Conservation (phyloP, 2,888 invertebrate genomes). For the Lissocephala sabroskyi region DNA sequence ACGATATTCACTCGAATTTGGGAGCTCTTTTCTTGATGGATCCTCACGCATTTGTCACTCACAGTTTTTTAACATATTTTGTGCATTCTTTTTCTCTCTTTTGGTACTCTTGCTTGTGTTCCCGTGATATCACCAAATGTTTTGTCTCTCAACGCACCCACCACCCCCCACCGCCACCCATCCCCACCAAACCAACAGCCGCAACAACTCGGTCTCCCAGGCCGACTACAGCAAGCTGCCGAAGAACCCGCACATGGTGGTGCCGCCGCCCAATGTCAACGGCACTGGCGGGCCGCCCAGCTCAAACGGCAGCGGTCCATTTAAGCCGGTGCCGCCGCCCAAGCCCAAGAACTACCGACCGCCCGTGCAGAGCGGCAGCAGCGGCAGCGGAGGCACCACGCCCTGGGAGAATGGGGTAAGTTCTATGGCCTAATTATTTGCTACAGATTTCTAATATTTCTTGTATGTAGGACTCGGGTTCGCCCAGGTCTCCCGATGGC, state of each 20-base stretch:
- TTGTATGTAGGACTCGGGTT: conserved; percentile 65
- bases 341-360: conserved; percentile 94
- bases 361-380: conserved; percentile 74
- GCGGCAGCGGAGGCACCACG: conserved; percentile 52
- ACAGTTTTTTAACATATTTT: conserved; percentile 25
- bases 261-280: conserved; percentile 61
- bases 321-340: conserved; percentile 93
- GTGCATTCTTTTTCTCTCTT: conserved; percentile 38
- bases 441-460: neutral
- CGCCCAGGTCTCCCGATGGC: conserved; percentile 72
- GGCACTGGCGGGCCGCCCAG: conserved; percentile 54
- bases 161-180: conserved; percentile 8
- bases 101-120: conserved; percentile 51
- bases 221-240: conserved; percentile 75
- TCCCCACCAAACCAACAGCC: conserved; percentile 61
- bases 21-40: too few relatives aligned
- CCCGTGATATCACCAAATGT: conserved; percentile 18
- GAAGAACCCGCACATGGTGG: conserved; percentile 69
- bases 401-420: conserved; percentile 74
- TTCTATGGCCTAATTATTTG: too few relatives aligned
- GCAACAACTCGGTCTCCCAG: conserved; percentile 77
- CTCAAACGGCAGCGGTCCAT: conserved; percentile 73
- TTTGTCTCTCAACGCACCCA: conserved; percentile 19
- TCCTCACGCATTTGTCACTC: conserved; percentile 4
- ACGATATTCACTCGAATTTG: too few relatives aligned